Base-by-base conservation (phyloP, 2,113 vertebrate species). In the Rhinichthys klamathensis region DNA sequence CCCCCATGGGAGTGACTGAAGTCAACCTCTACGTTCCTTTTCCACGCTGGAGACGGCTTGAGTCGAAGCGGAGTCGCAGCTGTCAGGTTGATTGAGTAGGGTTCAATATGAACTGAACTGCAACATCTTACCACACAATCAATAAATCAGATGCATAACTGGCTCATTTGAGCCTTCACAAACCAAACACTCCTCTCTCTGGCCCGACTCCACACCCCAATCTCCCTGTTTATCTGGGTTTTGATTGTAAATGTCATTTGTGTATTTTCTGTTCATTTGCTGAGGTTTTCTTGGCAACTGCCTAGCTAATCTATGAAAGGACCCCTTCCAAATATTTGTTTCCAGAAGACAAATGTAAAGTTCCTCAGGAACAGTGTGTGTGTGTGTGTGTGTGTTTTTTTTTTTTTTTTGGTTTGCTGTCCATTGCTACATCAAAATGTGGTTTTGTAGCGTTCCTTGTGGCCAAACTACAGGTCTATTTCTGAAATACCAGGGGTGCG, bases 61-160 rank as follows among this genome's bases (percentile, higher is more conserved):
- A 75, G 83, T 88, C 63, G 23, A n/a, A 18, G 60, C 51, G 44
- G 78, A 67, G 83, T 85, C 79, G 16, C n/a, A n/a, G 70, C 77
- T 87, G 82, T 87, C 85, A 89, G 70, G 74, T 85, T 87, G 83
- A 87, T 80, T 84, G 85, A 89, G 81, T 72, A 61, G 73, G 81
- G 81, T 84, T 87, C 85, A 77, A 72, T 81, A 86, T 84, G 85
- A 88, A 88, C 70, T 86, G 58, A 84, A 84, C 87, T 88, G 84
- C 77, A 88, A 88, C 87, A 76, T 81, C 70, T 84, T 86, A 63
- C 76, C 84, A 76, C 84, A 80, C 44, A 60, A 88, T 86, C 76
- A 74, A 76, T 88, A 84, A 75, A 88, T 86, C 82, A 76, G 67
- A 61, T 61, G 63, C 65, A 88, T 75, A 80, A 54, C 78, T 88